Evolutionary conservation across 2,888 invertebrate species (phyloP).

Genomic region (Athrips mouffetella): DNA sequence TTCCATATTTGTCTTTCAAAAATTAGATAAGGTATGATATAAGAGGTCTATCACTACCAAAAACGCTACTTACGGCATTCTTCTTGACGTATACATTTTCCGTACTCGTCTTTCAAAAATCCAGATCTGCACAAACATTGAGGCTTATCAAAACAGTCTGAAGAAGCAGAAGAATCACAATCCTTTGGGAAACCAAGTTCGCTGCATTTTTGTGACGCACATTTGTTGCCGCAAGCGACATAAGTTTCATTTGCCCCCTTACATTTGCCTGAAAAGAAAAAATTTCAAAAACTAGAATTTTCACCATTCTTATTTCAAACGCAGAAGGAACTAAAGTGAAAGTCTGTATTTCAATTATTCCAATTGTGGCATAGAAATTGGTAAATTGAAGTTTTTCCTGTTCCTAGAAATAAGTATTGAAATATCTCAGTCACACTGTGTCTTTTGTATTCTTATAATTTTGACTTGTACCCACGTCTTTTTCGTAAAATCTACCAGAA

Average conservation of each 20-base stretch:
- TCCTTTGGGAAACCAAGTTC: not conserved
- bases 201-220: not conserved
- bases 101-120: constrained; percentile 15
- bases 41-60: not conserved
- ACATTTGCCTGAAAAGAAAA: not conserved
- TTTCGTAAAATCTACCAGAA: no score
- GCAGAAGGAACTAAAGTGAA: no score
- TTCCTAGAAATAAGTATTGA: no score
- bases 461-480: no score
- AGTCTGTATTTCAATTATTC: no score
- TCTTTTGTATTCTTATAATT: no score
- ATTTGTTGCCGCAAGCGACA: not conserved
- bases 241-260: not conserved
- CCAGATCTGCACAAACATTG: constrained; percentile 21
- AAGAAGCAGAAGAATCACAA: not conserved
- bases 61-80: constrained; percentile 11
- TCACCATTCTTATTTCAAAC: not conserved
- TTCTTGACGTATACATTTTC: constrained; percentile 21
- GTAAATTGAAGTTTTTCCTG: no score
- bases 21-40: no score
- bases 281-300: not conserved
- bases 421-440: no score
- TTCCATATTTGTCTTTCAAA: constrained; percentile 13
- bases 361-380: no score
- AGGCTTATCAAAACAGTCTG: constrained; percentile 11